Evolutionary conservation across 2,888 invertebrate genomes (phyloP).

Genomic region (Spodoptera exigua): DNA sequence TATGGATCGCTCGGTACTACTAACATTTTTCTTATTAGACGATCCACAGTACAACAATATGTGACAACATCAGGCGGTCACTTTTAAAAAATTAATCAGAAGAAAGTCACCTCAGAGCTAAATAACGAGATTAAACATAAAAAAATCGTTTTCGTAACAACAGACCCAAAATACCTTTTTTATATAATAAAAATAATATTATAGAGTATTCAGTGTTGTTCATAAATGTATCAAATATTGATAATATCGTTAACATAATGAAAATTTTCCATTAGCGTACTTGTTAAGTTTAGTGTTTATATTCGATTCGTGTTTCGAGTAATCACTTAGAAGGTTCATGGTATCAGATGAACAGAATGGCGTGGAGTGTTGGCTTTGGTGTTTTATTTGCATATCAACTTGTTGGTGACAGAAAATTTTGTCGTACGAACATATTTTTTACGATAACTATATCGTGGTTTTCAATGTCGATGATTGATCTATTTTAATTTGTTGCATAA

Average conservation of each 20-base stretch:
- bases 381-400: conserved; percentile 3
- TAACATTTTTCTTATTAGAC: too few relatives aligned
- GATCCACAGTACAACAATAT: too few relatives aligned
- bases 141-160: background rate
- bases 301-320: conserved; percentile 46
- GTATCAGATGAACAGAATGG: conserved; percentile 6
- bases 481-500: too few relatives aligned
- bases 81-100: too few relatives aligned
- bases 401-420: too few relatives aligned
- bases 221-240: conserved; percentile 41
- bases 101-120: too few relatives aligned
- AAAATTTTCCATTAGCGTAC: conserved; percentile 55
- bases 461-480: too few relatives aligned
- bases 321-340: conserved; percentile 47
- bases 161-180: background rate
- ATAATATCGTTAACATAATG: conserved; percentile 48
- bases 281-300: conserved; percentile 43
- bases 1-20: too few relatives aligned
- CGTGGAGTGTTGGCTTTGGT: conserved; percentile 1
- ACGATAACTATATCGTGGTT: too few relatives aligned
- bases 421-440: too few relatives aligned
- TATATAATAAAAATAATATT: conserved; percentile 3
- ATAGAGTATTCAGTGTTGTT: conserved; percentile 39
- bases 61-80: too few relatives aligned
- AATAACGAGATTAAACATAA: too few relatives aligned